A percentile compares a stretch with the other conserved stretches of the same genome.
Conservation (phyloP, 2,888 invertebrate genomes). For the Cremastinae sp. region DNA sequence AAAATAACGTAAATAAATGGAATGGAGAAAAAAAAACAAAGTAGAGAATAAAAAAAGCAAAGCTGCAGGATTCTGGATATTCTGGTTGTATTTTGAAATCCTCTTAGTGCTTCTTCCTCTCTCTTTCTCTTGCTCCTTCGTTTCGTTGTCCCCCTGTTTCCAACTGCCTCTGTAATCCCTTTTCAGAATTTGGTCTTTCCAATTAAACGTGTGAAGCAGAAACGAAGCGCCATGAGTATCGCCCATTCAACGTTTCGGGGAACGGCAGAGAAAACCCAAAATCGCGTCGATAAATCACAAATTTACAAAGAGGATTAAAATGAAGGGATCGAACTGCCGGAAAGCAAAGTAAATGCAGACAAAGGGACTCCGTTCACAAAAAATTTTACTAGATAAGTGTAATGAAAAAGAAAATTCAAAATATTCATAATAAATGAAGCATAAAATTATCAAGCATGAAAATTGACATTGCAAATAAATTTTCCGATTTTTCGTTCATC, state of each 20-base stretch:
- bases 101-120: conserved; percentile 50
- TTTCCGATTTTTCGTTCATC: too few relatives aligned
- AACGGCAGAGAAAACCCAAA: conserved; percentile 42
- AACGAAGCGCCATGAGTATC: conserved; percentile 1
- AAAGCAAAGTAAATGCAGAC: conserved; percentile 54
- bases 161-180: conserved; percentile 48
- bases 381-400: background rate
- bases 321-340: conserved; percentile 54
- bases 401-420: too few relatives aligned
- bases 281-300: conserved; percentile 62
- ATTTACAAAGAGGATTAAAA: conserved; percentile 63
- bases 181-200: conserved; percentile 59
- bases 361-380: conserved; percentile 9
- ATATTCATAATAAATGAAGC: too few relatives aligned
- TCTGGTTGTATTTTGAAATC: conserved; percentile 49
- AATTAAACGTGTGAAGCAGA: conserved; percentile 58
- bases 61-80: conserved; percentile 22
- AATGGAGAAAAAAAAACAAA: conserved; percentile 13
- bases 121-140: conserved; percentile 3
- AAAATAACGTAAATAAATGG: background rate
- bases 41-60: background rate
- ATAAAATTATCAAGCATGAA: too few relatives aligned
- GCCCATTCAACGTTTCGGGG: conserved; percentile 7
- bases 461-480: too few relatives aligned
- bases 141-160: background rate